Conservation (phyloP, 2,888 invertebrate species). For the Epirrita christyi region DNA sequence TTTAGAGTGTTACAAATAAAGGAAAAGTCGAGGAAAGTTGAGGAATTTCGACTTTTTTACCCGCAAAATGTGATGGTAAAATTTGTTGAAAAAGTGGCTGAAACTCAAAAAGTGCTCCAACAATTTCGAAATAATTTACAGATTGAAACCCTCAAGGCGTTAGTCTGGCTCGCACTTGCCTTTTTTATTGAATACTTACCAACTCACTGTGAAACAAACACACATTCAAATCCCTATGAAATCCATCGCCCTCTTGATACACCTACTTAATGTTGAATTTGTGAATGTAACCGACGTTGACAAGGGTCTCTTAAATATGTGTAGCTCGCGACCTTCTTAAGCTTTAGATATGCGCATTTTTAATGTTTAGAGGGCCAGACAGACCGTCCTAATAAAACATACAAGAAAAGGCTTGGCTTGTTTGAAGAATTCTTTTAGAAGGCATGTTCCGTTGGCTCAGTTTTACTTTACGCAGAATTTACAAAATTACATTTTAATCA, state of each 20-base stretch:
- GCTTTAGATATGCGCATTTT: conserved; percentile 43
- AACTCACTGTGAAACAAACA: conserved; percentile 1
- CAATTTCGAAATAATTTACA: too few species aligned
- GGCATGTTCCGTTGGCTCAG: conserved; percentile 22
- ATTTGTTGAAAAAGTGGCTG: too few species aligned
- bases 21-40: too few species aligned
- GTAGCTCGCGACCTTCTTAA: conserved; percentile 47
- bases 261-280: conserved; percentile 29
- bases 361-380: conserved; percentile 28
- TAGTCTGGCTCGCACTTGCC: too few species aligned
- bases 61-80: too few species aligned
- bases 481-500: conserved; percentile 27
- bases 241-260: conserved; percentile 10
- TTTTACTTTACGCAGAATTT: conserved; percentile 17
- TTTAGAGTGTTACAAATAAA: too few species aligned
- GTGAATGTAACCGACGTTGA: conserved; percentile 55
- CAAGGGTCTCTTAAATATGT: conserved; percentile 57
- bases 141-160: too few species aligned
- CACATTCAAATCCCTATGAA: conserved; percentile 13
- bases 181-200: too few species aligned
- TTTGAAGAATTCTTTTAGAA: conserved; percentile 28
- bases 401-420: conserved; percentile 29
- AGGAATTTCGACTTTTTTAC: too few species aligned
- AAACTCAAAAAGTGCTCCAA: too few species aligned
- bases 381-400: conserved; percentile 34